Evolutionary conservation across 1,140 invertebrate species (phyloP).

Genomic region (Pollicipes pollicipes): DNA sequence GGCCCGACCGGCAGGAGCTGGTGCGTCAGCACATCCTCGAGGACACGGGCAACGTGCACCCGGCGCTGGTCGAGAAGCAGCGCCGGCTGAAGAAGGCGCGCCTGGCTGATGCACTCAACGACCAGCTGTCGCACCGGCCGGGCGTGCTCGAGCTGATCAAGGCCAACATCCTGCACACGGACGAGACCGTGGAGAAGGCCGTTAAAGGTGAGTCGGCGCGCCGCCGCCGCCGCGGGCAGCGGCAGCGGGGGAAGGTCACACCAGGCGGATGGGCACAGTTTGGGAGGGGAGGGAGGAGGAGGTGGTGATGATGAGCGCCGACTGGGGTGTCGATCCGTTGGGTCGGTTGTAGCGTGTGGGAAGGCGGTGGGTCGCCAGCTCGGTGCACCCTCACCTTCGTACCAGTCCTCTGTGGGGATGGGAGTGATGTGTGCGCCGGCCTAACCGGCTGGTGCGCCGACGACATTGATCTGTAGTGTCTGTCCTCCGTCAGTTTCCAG

Average conservation of each 20-base stretch:
- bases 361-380: no score
- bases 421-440: no score
- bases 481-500: no score
- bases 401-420: no score
- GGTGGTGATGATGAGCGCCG: no score
- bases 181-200: constrained; percentile 74
- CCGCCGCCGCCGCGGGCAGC: not conserved
- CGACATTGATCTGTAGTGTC: no score
- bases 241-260: constrained; percentile 1
- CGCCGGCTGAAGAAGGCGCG: constrained; percentile 85
- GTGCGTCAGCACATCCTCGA: constrained; percentile 90
- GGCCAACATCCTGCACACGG: constrained; percentile 84
- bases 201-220: constrained; percentile 46
- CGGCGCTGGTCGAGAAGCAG: constrained; percentile 82
- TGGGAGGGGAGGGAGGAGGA: no score
- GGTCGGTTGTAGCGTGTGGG: no score
- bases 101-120: constrained; percentile 82
- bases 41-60: constrained; percentile 60
- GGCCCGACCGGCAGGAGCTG: constrained; percentile 79
- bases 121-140: constrained; percentile 82
- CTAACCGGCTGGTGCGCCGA: no score
- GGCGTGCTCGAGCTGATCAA: constrained; percentile 89
- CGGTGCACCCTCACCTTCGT: no score
- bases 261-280: no score
- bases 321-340: no score